These are phyloP conservation scores for Polyploca ridens DNA, from an alignment of 2,888 invertebrate species.

Conservation along the genomic window DNA sequence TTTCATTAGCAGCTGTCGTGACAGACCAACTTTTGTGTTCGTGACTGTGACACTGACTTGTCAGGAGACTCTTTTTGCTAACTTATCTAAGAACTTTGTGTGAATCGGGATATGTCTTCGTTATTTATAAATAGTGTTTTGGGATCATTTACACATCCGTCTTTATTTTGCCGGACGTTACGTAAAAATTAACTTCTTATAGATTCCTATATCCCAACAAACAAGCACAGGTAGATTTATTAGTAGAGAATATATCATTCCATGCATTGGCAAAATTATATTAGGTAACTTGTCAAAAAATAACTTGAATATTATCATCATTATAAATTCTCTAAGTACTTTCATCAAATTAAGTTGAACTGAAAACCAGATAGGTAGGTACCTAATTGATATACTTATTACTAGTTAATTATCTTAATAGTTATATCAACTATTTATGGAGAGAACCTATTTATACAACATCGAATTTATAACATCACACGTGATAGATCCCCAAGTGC, in stretches of 20 bases:
- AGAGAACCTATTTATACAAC: not conserved
- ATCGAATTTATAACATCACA: not conserved
- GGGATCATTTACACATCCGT: not conserved
- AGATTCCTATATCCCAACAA: too few relatives aligned
- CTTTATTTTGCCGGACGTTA: not conserved
- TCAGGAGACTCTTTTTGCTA: conserved; percentile 47
- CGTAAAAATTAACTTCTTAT: too few relatives aligned
- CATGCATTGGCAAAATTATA: too few relatives aligned
- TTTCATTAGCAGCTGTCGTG: conserved; percentile 65
- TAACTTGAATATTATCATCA: too few relatives aligned
- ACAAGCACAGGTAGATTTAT: too few relatives aligned
- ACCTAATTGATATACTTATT: too few relatives aligned
- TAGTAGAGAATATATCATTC: too few relatives aligned
- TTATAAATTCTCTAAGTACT: too few relatives aligned
- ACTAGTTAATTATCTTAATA: too few relatives aligned
- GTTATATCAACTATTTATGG: not conserved
- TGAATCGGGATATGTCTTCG: conserved; percentile 30
- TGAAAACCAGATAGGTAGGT: too few relatives aligned
- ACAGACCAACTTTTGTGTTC: conserved; percentile 52
- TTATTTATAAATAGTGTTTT: conserved; percentile 14
- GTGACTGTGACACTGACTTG: conserved; percentile 42
- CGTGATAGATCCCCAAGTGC: conserved; percentile 2
- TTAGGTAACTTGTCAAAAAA: too few relatives aligned
- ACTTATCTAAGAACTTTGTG: conserved; percentile 50
- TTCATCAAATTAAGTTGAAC: too few relatives aligned